Evolutionary conservation across 92 coral and sea anemone species (phyloP).

Genomic region (Scolanthus callimorphus): DNA sequence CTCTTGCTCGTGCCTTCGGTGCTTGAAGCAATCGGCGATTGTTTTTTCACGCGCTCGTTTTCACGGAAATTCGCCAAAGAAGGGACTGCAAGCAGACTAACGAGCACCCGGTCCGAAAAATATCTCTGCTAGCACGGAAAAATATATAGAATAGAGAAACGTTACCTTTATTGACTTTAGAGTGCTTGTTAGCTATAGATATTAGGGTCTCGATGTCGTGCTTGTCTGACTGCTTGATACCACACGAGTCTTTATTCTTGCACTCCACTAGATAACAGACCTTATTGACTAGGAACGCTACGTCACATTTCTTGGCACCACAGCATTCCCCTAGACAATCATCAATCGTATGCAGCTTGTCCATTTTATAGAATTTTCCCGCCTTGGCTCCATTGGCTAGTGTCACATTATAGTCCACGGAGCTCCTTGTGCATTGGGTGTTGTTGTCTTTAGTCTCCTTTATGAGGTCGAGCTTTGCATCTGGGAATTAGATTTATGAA

Average conservation of each 20-base stretch:
- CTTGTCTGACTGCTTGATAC: slow-evolving; percentile 66
- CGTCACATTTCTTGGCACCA: slow-evolving; percentile 80
- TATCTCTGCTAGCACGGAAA: too few relatives aligned
- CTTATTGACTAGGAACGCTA: slow-evolving; percentile 83
- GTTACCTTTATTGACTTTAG: slow-evolving; percentile 22
- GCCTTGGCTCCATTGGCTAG: slow-evolving; percentile 81
- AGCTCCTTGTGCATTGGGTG: slow-evolving; percentile 60
- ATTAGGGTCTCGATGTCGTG: slow-evolving; percentile 76
- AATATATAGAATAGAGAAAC: too few relatives aligned
- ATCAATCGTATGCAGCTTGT: slow-evolving; percentile 58
- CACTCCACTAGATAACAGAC: slow-evolving; percentile 92
- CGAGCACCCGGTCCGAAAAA: too few relatives aligned
- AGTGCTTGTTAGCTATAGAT: slow-evolving; percentile 58
- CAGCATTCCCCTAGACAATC: slow-evolving; percentile 83
- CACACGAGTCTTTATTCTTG: slow-evolving; percentile 71
- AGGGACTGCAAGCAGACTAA: too few relatives aligned
- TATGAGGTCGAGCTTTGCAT: slow-evolving; percentile 45
- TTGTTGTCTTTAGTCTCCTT: slow-evolving; percentile 45
- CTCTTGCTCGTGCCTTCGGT: too few relatives aligned
- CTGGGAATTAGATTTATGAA: slow-evolving; percentile 6
- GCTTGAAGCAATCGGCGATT: too few relatives aligned
- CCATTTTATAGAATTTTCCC: slow-evolving; percentile 79
- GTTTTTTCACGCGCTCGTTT: too few relatives aligned
- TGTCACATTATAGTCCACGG: slow-evolving; percentile 89
- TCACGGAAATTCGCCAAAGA: too few relatives aligned